phyloP scores from a whole-genome alignment of 2,113 vertebrate species.

The Ardeotis arabs region DNA sequence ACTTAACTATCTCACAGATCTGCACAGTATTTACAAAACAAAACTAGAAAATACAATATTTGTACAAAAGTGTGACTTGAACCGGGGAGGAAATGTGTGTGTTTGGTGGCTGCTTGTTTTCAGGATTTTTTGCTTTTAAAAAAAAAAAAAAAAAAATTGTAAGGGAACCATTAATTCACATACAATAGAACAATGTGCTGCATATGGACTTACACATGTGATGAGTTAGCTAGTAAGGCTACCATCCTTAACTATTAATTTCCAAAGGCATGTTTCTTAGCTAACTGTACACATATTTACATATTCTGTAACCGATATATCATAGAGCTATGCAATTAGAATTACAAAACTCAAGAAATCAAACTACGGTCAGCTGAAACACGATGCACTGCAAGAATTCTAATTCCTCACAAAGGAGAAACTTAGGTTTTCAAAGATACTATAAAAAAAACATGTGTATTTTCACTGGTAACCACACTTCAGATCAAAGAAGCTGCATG shows the following conservation, averaged over 20 bases:
- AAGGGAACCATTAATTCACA: not conserved
- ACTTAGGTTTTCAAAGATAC: not conserved
- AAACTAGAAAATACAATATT: not conserved
- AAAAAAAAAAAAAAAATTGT: not conserved
- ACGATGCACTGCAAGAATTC: not conserved
- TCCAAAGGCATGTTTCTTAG: not conserved
- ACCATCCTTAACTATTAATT: not conserved
- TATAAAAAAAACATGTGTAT: not conserved
- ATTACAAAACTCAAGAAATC: not conserved
- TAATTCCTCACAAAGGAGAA: not conserved
- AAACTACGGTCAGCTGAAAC: slow-evolving; percentile 13
- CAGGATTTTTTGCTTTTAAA: not conserved
- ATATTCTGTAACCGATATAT: not conserved
- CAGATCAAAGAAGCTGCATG: not conserved
- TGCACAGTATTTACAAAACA: not conserved
- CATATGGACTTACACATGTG: not conserved
- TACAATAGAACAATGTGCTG: not conserved
- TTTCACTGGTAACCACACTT: not conserved
- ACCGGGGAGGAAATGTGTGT: not conserved
- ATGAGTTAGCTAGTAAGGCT: not conserved
- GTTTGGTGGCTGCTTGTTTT: not conserved
- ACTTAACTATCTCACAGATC: not conserved
- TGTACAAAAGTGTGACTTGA: not conserved
- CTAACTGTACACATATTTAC: not conserved
- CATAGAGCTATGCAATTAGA: not conserved